A percentile compares a stretch with the other conserved stretches of the same genome.
Conservation (phyloP, 92 coral and sea anemone genomes). For the Palythoa heliodiscus region DNA sequence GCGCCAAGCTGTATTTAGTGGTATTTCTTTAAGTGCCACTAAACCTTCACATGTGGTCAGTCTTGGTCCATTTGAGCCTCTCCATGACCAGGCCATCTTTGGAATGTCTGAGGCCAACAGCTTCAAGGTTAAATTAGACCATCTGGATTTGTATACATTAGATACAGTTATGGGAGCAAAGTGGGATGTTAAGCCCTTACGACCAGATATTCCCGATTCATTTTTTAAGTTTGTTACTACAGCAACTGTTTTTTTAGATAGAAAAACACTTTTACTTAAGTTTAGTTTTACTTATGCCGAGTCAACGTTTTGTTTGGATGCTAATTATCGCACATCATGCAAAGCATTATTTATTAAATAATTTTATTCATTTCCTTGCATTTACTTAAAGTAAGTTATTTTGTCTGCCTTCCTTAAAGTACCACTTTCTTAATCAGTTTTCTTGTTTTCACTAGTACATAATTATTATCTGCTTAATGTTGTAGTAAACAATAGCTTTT, state of each 20-base stretch:
- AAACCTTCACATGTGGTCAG: conserved; percentile 20
- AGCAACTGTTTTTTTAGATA: conserved; percentile 44
- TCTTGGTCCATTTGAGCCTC: conserved; percentile 23
- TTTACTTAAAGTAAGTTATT: no score
- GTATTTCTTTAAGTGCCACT: conserved; percentile 25
- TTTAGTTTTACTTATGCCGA: conserved; percentile 44
- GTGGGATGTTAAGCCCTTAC: conserved; percentile 54
- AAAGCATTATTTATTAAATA: neutral
- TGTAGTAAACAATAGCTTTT: no score
- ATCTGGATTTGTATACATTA: conserved; percentile 12
- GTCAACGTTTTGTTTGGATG: conserved; percentile 41
- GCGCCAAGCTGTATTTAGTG: conserved; percentile 37
- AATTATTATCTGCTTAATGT: no score
- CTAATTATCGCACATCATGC: conserved; percentile 29
- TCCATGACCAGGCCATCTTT: conserved; percentile 9
- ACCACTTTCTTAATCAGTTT: no score
- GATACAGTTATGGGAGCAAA: conserved; percentile 49
- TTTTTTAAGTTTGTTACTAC: conserved; percentile 53
- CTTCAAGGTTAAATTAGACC: conserved; percentile 18
- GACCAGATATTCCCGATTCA: conserved; percentile 29
- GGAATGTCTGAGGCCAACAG: conserved; percentile 19
- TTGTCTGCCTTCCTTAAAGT: no score
- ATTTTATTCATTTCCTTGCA: neutral
- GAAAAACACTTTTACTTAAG: conserved; percentile 41
- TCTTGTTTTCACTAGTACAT: no score